phyloP scores from a whole-genome alignment of 2,797 vertebrate species.

The Alca torda region DNA sequence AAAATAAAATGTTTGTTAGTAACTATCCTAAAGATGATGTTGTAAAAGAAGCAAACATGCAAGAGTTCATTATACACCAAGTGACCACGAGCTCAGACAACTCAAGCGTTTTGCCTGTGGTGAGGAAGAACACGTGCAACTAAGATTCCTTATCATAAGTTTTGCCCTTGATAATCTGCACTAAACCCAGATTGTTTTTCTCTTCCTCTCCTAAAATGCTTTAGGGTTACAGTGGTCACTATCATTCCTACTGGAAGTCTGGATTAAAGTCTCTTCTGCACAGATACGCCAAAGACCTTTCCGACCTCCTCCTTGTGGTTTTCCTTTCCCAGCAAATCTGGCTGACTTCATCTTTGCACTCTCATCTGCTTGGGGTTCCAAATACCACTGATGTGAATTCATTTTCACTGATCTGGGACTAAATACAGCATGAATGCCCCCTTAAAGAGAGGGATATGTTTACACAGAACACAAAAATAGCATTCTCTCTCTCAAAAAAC shows the following conservation, averaged over 20 bases:
- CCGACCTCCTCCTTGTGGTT: background rate
- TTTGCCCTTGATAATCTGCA: background rate
- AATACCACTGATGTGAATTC: background rate
- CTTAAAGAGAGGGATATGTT: background rate
- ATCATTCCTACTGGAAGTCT: background rate
- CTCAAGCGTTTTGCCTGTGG: background rate
- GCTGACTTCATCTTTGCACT: background rate
- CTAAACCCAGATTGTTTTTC: background rate
- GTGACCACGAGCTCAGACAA: background rate
- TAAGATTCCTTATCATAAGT: background rate
- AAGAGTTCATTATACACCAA: background rate
- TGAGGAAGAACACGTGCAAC: background rate
- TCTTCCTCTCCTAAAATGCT: background rate
- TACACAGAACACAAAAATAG: background rate
- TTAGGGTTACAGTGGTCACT: background rate
- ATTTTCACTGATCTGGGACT: background rate
- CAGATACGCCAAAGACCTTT: background rate
- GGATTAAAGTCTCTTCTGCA: background rate
- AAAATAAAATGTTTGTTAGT: background rate
- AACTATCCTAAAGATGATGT: background rate
- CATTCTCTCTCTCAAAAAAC: background rate
- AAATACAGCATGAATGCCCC: background rate
- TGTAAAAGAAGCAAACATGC: background rate
- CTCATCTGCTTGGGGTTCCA: background rate
- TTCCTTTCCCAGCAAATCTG: background rate